phyloP scores from a whole-genome alignment of 2,797 vertebrate genomes.

The Centropyge bicolor region DNA sequence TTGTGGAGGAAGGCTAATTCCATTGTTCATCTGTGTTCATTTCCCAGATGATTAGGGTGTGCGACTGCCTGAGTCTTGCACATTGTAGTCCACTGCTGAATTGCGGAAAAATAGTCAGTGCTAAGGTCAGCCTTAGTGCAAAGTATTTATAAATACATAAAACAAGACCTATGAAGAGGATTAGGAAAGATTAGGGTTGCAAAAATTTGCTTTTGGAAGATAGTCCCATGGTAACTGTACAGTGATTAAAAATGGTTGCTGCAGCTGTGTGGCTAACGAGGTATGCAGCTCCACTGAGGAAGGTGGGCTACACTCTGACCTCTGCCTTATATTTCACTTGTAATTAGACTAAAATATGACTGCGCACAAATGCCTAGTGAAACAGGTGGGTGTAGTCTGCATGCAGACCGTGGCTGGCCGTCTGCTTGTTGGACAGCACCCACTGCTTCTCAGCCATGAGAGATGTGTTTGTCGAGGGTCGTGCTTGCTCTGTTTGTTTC shows the following conservation, averaged over 20 bases:
- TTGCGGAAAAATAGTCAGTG: conserved; percentile 1
- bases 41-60: conserved; percentile 35
- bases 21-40: conserved; percentile 39
- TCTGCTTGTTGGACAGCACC: conserved; percentile 1
- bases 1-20: conserved; percentile 61
- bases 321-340: conserved; percentile 45
- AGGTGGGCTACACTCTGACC: conserved; percentile 45
- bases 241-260: conserved; percentile 51
- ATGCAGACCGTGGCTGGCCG: background rate
- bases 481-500: conserved; percentile 33
- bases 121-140: conserved; percentile 34
- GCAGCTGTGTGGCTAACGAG: conserved; percentile 52
- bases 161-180: conserved; percentile 47
- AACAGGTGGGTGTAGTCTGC: conserved; percentile 24
- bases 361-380: conserved; percentile 22
- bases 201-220: conserved; percentile 7
- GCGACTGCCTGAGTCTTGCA: conserved; percentile 21
- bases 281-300: conserved; percentile 39
- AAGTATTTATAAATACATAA: conserved; percentile 41
- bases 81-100: conserved; percentile 1
- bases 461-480: conserved; percentile 25
- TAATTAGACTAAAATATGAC: conserved; percentile 60
- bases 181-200: conserved; percentile 47
- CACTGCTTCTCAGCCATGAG: conserved; percentile 21
- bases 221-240: conserved; percentile 25